Evolutionary conservation across 2,113 vertebrate species (phyloP).

Genomic region (Chelonoidis abingdonii): DNA sequence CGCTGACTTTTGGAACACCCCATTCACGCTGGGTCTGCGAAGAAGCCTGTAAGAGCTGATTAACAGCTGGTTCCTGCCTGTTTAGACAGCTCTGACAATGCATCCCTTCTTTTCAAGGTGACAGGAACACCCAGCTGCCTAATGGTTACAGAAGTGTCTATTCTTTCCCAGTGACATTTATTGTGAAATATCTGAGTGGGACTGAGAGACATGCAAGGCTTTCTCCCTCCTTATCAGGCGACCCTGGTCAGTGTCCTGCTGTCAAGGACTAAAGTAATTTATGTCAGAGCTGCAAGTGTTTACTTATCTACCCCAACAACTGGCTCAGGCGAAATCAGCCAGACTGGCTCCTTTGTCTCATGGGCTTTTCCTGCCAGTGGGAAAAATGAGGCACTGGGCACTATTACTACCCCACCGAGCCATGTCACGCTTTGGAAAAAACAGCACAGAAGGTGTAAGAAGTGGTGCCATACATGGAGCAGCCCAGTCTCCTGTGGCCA

Average conservation of each 20-base stretch:
- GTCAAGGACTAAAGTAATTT: conserved; percentile 93
- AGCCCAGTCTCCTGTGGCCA: conserved; percentile 1
- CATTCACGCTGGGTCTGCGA: conserved; percentile 60
- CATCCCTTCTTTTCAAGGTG: conserved; percentile 74
- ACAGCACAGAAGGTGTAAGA: conserved; percentile 38
- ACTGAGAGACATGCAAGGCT: conserved; percentile 77
- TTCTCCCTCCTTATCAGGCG: conserved; percentile 84
- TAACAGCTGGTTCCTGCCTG: conserved; percentile 75
- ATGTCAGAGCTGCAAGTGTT: conserved; percentile 89
- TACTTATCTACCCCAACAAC: conserved; percentile 88
- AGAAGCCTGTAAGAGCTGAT: conserved; percentile 69
- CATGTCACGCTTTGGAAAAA: conserved; percentile 37
- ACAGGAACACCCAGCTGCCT: conserved; percentile 79
- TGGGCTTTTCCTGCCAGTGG: conserved; percentile 74
- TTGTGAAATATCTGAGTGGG: conserved; percentile 81
- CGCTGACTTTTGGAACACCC: conserved; percentile 15
- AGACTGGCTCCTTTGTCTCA: conserved; percentile 84
- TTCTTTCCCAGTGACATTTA: conserved; percentile 79
- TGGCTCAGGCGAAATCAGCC: conserved; percentile 81
- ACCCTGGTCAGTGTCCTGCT: conserved; percentile 93
- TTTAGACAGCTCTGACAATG: conserved; percentile 69
- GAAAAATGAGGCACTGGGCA: conserved; percentile 49
- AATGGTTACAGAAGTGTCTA: conserved; percentile 82
- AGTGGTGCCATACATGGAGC: conserved; percentile 21
- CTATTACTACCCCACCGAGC: background rate